Evolutionary conservation across 53 echinoderm and acorn worm species (phyloP).

Genomic region (Holothuria scabra): DNA sequence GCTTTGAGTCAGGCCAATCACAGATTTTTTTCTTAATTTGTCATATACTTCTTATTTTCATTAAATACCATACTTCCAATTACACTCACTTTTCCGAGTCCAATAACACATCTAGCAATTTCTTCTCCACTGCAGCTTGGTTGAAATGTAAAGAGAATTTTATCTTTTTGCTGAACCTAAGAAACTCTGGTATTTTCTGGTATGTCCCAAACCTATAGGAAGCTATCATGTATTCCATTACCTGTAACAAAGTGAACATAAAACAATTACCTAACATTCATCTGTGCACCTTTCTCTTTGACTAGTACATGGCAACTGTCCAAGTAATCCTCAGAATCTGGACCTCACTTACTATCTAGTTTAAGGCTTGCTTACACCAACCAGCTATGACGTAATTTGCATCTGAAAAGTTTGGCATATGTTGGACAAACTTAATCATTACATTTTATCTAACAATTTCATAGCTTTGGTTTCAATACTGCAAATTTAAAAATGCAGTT

Average conservation of each 20-base stretch:
- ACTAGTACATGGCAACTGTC: background rate
- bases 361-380: too few relatives aligned
- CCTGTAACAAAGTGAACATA: conserved; percentile 48
- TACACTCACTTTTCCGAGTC: conserved; percentile 83
- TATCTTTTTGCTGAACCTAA: conserved; percentile 79
- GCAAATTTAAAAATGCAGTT: too few relatives aligned
- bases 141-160: conserved; percentile 84
- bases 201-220: conserved; percentile 97
- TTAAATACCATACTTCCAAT: too few relatives aligned
- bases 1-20: too few relatives aligned
- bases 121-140: conserved; percentile 81
- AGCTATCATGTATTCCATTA: conserved; percentile 95
- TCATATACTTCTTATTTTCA: too few relatives aligned
- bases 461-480: too few relatives aligned
- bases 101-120: conserved; percentile 78
- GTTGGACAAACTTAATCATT: too few relatives aligned
- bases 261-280: background rate
- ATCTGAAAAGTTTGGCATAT: too few relatives aligned
- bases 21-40: too few relatives aligned
- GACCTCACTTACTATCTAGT: too few relatives aligned
- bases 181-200: conserved; percentile 97
- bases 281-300: background rate
- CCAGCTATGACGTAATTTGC: too few relatives aligned
- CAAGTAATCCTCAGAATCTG: background rate
- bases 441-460: too few relatives aligned